Evolutionary conservation across 2,113 vertebrate genomes (phyloP).

Genomic region (Salvator merianae): DNA sequence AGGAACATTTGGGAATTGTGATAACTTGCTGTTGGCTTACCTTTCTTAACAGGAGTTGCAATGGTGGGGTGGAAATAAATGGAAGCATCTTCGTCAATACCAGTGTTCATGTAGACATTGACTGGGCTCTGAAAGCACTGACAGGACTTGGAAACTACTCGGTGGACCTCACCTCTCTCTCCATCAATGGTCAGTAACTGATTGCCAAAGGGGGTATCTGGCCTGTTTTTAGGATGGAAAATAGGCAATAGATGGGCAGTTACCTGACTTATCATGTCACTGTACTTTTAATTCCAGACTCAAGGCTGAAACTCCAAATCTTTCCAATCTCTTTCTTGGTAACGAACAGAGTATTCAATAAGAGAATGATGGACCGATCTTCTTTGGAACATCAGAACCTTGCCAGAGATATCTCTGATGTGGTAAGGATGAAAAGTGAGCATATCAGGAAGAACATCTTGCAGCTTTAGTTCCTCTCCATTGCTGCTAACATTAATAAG

Average conservation of each 20-base stretch:
- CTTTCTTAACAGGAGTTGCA: neutral
- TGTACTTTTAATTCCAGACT: constrained; percentile 26
- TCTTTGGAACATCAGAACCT: constrained; percentile 34
- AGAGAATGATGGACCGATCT: constrained; percentile 25
- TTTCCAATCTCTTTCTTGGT: constrained; percentile 50
- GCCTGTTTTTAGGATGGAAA: accelerated
- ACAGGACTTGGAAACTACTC: neutral
- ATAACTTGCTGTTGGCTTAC: neutral
- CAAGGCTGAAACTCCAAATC: constrained; percentile 19
- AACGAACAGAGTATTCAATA: constrained; percentile 42
- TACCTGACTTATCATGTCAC: accelerated
- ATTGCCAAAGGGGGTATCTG: too few relatives aligned
- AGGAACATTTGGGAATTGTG: neutral
- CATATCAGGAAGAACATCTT: neutral
- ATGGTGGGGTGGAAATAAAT: constrained; percentile 25
- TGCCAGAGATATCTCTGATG: constrained; percentile 9
- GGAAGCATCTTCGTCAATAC: constrained; percentile 37
- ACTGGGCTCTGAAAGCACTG: constrained; percentile 30
- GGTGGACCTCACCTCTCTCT: constrained; percentile 37
- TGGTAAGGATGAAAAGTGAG: neutral
- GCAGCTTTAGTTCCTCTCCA: neutral
- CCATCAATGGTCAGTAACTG: constrained; percentile 47
- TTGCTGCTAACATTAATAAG: neutral
- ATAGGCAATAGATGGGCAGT: neutral
- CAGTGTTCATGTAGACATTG: accelerated